Evolutionary conservation across 2,888 invertebrate genomes (phyloP).

Genomic region (Andricus quercusramuli): DNA sequence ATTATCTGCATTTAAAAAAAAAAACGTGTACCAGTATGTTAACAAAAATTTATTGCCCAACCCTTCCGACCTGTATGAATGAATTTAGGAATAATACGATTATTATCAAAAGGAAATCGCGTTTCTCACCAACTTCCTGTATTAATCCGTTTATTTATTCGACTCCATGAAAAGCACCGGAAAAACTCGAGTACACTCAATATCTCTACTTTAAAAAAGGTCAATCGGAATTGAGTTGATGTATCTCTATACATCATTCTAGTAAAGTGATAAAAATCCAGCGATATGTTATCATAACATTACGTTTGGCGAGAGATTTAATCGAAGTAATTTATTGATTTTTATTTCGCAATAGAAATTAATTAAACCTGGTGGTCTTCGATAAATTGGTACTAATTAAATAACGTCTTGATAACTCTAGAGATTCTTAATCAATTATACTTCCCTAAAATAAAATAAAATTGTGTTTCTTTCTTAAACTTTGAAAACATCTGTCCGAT

Average conservation of each 20-base stretch:
- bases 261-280: slow-evolving; percentile 20
- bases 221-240: neutral
- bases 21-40: no score
- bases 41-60: no score
- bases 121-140: neutral
- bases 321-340: slow-evolving; percentile 28
- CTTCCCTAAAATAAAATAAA: no score
- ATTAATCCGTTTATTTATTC: neutral
- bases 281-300: neutral
- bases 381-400: slow-evolving; percentile 32
- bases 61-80: no score
- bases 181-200: neutral
- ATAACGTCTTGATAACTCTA: neutral
- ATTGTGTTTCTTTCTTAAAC: no score
- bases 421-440: neutral
- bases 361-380: slow-evolving; percentile 1
- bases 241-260: neutral
- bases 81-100: no score
- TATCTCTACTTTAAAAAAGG: neutral
- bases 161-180: neutral
- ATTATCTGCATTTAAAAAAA: no score
- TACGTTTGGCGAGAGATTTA: slow-evolving; percentile 28
- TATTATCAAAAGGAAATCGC: neutral
- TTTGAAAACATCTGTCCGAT: no score
- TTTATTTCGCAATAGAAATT: slow-evolving; percentile 24